Evolutionary conservation across 2,797 vertebrate species (phyloP).

Genomic region (Coilia nasus): DNA sequence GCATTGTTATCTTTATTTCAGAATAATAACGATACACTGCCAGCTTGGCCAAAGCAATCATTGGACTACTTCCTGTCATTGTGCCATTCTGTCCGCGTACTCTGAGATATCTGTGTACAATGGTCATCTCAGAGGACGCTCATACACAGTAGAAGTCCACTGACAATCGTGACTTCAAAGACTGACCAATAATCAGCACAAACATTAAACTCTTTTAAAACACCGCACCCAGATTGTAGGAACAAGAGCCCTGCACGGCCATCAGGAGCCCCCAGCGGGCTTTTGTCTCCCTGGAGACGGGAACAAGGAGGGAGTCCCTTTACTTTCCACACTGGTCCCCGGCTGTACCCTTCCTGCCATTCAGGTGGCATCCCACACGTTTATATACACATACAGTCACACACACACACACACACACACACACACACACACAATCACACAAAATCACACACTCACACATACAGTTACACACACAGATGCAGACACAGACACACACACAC

Average conservation of each 20-base stretch:
- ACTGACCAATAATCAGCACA: background rate
- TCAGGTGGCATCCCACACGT: conserved; percentile 69
- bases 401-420: background rate
- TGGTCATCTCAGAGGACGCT: background rate
- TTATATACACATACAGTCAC: background rate
- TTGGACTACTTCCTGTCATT: background rate
- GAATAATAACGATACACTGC: background rate
- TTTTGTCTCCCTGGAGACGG: background rate
- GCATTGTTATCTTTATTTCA: background rate
- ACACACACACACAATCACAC: too few species aligned
- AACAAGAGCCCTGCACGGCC: background rate
- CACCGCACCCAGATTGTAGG: background rate
- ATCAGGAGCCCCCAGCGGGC: background rate
- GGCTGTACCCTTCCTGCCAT: conserved; percentile 67
- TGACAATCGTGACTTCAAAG: conserved; percentile 3
- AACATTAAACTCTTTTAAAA: background rate
- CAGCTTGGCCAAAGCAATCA: background rate
- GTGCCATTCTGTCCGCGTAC: background rate
- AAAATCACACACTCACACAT: too few species aligned
- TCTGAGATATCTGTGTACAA: background rate
- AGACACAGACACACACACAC: conserved; percentile 41
- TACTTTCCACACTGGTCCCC: background rate
- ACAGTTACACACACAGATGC: too few species aligned
- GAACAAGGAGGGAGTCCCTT: background rate
- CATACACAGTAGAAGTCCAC: background rate